Percentiles rank a stretch among this genome's conserved stretches.
These are phyloP conservation scores for Yponomeuta malinellus DNA, from an alignment of 2,888 invertebrate genomes.

Conservation along the genomic window DNA sequence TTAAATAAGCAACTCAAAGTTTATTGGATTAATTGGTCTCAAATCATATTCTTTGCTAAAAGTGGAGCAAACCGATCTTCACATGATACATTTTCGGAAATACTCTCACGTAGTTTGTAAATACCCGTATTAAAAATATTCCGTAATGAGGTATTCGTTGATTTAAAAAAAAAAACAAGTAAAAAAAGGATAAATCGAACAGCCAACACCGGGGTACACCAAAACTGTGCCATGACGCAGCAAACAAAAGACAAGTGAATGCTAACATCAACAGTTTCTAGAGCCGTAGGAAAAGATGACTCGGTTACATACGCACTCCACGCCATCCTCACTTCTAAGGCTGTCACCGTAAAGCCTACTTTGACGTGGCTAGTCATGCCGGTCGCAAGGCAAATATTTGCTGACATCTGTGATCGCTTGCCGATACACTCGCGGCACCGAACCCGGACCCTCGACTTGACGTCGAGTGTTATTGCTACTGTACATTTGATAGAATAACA, in stretches of 20 bases:
- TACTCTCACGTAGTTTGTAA: too few relatives aligned
- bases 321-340: neutral
- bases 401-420: neutral
- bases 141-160: too few relatives aligned
- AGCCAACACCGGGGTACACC: neutral
- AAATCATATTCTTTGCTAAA: too few relatives aligned
- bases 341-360: neutral
- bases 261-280: neutral
- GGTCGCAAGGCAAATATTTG: neutral
- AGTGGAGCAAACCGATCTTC: too few relatives aligned
- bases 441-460: neutral
- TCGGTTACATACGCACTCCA: neutral
- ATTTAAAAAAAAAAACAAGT: too few relatives aligned
- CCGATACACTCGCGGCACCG: neutral
- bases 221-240: neutral
- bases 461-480: neutral
- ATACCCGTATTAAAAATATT: too few relatives aligned
- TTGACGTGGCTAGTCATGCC: neutral
- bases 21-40: too few relatives aligned
- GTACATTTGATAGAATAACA: neutral
- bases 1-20: too few relatives aligned
- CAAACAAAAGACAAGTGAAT: constrained; percentile 3
- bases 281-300: neutral
- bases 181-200: too few relatives aligned
- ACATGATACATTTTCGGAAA: too few relatives aligned